Conservation (phyloP, 2,888 invertebrate genomes). For the Pherbina coryleti region DNA sequence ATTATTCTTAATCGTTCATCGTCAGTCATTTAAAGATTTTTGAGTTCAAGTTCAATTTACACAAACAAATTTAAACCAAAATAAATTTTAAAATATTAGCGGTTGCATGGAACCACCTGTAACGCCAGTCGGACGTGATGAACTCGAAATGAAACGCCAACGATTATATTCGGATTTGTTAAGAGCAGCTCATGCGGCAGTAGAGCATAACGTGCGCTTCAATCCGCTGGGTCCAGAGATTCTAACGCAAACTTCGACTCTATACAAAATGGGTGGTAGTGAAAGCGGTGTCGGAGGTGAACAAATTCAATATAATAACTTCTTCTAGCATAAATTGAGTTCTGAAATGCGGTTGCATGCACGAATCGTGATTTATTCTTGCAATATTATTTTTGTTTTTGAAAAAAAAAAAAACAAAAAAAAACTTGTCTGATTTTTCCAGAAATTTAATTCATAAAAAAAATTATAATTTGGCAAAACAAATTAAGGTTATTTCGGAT, state of each 20-base stretch:
- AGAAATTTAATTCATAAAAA: no score
- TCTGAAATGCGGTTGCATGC: conserved; percentile 1
- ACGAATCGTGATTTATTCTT: not conserved
- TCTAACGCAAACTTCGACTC: conserved; percentile 10
- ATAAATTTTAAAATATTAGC: conserved; percentile 47
- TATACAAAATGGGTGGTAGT: conserved; percentile 1
- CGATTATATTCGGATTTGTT: conserved; percentile 84
- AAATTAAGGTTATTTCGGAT: not conserved
- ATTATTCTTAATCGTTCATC: not conserved
- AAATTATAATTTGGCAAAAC: no score
- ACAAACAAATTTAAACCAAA: not conserved
- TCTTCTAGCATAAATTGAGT: conserved; percentile 1
- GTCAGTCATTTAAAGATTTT: not conserved
- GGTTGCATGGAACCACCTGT: conserved; percentile 74
- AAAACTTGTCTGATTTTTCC: no score
- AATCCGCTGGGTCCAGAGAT: conserved; percentile 26
- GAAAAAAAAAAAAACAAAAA: no score
- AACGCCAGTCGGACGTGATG: conserved; percentile 83
- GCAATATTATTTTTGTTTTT: not conserved
- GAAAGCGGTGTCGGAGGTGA: conserved; percentile 29
- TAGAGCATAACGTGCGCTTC: conserved; percentile 80
- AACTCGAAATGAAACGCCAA: conserved; percentile 81
- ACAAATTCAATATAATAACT: conserved; percentile 4
- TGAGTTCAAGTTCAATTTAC: not conserved
- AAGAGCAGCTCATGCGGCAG: conserved; percentile 79